Conservation (phyloP, 2,888 invertebrate species). For the Ypsolopha sequella region DNA sequence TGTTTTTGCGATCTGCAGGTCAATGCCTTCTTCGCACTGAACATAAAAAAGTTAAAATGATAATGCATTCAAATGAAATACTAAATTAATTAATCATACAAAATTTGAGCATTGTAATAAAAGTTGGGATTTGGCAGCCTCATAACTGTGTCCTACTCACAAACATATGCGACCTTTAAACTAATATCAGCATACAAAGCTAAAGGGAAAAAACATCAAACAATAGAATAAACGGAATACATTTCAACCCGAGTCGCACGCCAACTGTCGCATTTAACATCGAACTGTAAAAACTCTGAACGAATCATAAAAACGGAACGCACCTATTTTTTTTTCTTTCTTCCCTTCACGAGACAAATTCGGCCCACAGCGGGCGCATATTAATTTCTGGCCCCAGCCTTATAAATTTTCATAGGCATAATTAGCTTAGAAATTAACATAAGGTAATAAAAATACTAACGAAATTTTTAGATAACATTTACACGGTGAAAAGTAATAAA, state of each 20-base stretch:
- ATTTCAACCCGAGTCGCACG: constrained; percentile 39
- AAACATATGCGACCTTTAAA: constrained; percentile 37
- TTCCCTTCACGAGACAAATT: constrained; percentile 33
- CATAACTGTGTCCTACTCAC: background rate
- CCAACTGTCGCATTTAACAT: constrained; percentile 53
- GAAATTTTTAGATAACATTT: constrained; percentile 63
- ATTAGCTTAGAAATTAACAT: constrained; percentile 70
- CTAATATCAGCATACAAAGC: constrained; percentile 45
- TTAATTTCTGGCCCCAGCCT: constrained; percentile 57
- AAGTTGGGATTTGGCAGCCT: background rate
- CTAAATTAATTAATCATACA: background rate
- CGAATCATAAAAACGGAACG: constrained; percentile 53
- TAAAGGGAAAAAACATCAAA: constrained; percentile 32
- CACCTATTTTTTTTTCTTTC: constrained; percentile 28
- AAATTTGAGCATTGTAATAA: background rate
- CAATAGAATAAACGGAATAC: constrained; percentile 56
- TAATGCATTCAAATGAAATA: background rate
- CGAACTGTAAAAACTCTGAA: constrained; percentile 43
- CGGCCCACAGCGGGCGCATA: constrained; percentile 48
- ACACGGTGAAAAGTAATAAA: constrained; percentile 50
- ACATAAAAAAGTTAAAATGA: background rate
- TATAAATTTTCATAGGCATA: constrained; percentile 68
- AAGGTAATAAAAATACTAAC: constrained; percentile 63
- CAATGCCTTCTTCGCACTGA: background rate
- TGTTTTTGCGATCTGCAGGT: background rate